A percentile compares a stretch with the other conserved stretches of the same genome.
phyloP scores from a whole-genome alignment of 2,888 invertebrate species.

The Ornithoptera alexandrae region DNA sequence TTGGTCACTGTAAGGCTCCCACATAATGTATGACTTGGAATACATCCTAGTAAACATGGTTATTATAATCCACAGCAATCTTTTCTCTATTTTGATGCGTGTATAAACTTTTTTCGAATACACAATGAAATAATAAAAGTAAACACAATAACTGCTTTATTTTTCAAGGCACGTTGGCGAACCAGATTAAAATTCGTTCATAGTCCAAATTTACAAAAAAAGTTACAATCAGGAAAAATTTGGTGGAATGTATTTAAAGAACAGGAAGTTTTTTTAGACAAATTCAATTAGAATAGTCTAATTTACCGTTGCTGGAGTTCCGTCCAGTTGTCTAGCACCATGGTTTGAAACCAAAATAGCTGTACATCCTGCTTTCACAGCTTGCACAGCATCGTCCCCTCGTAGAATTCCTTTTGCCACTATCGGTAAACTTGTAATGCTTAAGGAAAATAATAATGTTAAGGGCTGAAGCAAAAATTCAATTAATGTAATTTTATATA shows the following conservation, averaged over 20 bases:
- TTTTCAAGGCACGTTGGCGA: neutral
- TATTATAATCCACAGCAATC: neutral
- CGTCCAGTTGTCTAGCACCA: conserved; percentile 93
- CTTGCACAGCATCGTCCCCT: conserved; percentile 90
- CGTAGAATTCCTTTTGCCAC: conserved; percentile 93
- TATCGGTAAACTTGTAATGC: conserved; percentile 88
- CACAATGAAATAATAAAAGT: neutral
- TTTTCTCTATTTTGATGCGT: neutral
- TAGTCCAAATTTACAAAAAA: too few relatives aligned
- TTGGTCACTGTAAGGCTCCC: too few relatives aligned
- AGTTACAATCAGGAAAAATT: too few relatives aligned
- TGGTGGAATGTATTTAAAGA: too few relatives aligned
- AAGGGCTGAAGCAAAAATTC: neutral
- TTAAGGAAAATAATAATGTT: conserved; percentile 44
- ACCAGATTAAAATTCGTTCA: too few relatives aligned
- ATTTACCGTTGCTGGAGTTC: conserved; percentile 88
- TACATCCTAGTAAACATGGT: too few relatives aligned
- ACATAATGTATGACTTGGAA: too few relatives aligned
- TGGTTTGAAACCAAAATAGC: conserved; percentile 96
- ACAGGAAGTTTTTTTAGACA: neutral
- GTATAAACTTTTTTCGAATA: neutral
- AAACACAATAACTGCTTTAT: neutral
- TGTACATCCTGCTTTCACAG: conserved; percentile 85
- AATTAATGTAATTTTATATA: neutral
- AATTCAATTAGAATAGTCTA: neutral